Conservation (phyloP, 2,888 invertebrate genomes). For the Cataglyphis albicans region DNA sequence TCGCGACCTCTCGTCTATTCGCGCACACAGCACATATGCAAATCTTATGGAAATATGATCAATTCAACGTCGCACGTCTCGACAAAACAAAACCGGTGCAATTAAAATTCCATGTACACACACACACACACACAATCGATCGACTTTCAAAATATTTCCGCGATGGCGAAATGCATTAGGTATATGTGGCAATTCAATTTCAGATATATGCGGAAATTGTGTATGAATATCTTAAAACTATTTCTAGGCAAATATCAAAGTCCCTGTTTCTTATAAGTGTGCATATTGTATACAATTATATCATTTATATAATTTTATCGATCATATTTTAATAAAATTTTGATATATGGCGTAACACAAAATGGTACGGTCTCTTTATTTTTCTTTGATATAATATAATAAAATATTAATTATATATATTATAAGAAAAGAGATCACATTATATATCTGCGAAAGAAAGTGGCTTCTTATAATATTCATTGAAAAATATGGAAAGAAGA, state of each 20-base stretch:
- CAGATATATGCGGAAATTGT: background rate
- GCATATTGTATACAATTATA: no score
- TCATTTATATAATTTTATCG: background rate
- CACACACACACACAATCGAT: background rate
- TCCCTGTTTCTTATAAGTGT: background rate
- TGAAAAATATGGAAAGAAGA: background rate
- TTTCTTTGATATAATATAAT: background rate
- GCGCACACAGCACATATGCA: slow-evolving; percentile 17
- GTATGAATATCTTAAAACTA: background rate
- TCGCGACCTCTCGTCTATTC: slow-evolving; percentile 19
- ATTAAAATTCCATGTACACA: slow-evolving; percentile 30
- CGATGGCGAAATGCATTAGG: slow-evolving; percentile 13
- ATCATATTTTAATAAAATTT: no score
- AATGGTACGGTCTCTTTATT: background rate
- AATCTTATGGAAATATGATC: slow-evolving; percentile 46
- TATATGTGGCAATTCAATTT: slow-evolving; percentile 38
- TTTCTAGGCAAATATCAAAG: background rate
- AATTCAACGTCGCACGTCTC: slow-evolving; percentile 39
- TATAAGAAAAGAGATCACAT: background rate
- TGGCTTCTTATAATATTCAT: background rate
- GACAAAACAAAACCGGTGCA: slow-evolving; percentile 25
- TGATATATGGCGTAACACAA: background rate
- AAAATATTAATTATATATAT: background rate
- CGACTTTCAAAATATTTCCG: slow-evolving; percentile 44
- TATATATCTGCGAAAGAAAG: background rate